Base-by-base conservation (phyloP, 2,888 invertebrate species). In the Drosophila fungiperda region DNA sequence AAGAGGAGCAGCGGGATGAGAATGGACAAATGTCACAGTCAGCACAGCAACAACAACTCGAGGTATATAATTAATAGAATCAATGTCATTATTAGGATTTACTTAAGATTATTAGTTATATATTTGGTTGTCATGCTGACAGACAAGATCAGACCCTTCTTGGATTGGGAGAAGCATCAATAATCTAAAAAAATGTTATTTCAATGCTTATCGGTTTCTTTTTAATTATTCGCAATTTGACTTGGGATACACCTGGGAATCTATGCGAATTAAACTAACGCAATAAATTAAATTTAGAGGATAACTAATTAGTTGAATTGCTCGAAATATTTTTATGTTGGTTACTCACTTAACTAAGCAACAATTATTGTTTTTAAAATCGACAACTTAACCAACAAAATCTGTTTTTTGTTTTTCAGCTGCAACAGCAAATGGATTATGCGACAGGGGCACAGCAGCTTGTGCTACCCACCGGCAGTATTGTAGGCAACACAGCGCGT, bases 381-480 rank as follows among this genome's bases (percentile, higher is more conserved):
- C 12, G 7, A 12, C 1, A 20, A 45, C 1, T 29, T 5, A 26
- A 26, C 0, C 26, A 26, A 26, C 5, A 4, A 29, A 29, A 49
- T 26, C 6, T 32, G n/a, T 11, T 32, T 12, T 17, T 29, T 55
- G 26, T n/a, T 7, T 54, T 55, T 0, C n/a, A 57, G 57, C 72
- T 68, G 26, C 82, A 75, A 42, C 82, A 72, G 8, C 86, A 73
- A 65, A 23, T 91, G 70, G 90, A 91, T 35, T 91, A 85, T 68
- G 81, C 84, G 73, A 50, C 73, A 52, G n/a, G 71, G 53, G 69
- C 82, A 3, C 89, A 91, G 54, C 91, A 91, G 64, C 57, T 92
- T 66, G 90, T 92, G 49, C 69, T 92, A 59, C 92, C 92, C 0
- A 81, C 88, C 1, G 91, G 92, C 8, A 91, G 91, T 35, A 85